Percentiles rank a stretch among this genome's conserved stretches.
Conservation (phyloP, 2,113 vertebrate species). For the Morone saxatilis region DNA sequence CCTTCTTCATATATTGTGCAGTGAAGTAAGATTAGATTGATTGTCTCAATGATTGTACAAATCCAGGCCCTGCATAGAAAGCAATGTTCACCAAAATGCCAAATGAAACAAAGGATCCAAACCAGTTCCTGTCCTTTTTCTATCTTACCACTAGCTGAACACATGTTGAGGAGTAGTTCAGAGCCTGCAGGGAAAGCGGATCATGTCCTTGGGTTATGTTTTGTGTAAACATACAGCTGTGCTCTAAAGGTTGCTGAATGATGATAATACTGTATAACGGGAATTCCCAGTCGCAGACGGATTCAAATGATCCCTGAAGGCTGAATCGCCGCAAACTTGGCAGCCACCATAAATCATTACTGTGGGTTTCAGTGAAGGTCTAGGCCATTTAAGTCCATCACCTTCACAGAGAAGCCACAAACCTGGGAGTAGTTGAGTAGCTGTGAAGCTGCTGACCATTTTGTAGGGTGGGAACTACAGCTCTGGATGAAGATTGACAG, state of each 20-base stretch:
- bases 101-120: not conserved
- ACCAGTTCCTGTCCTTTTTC: not conserved
- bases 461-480: no score
- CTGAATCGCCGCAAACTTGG: not conserved
- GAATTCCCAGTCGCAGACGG: not conserved
- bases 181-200: not conserved
- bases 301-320: not conserved
- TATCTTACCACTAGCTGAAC: not conserved
- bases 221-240: slow-evolving; percentile 28
- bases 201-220: not conserved
- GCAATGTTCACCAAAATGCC: not conserved
- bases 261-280: not conserved
- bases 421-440: no score
- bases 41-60: not conserved
- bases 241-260: not conserved
- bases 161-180: not conserved
- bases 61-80: not conserved
- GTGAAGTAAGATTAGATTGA: not conserved
- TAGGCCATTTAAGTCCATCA: no score
- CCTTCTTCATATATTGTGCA: not conserved
- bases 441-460: no score
- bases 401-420: no score
- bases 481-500: no score
- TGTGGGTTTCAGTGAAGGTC: not conserved
- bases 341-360: not conserved